phyloP scores from a whole-genome alignment of 2,113 vertebrate species.

The Symphodus melops region DNA sequence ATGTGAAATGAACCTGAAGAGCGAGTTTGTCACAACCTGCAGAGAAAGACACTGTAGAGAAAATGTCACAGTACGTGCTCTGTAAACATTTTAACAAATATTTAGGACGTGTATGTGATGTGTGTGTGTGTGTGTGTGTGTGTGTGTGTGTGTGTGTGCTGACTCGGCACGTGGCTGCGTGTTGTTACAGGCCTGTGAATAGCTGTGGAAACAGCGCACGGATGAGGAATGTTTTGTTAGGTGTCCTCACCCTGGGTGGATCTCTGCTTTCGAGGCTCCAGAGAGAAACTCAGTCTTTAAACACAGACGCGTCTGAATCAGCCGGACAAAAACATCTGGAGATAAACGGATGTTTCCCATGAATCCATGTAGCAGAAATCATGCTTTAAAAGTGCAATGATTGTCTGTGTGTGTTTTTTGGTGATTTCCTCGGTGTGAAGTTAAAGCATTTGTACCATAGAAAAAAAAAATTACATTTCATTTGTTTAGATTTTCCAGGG shows the following conservation, averaged over 20 bases:
- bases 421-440: no score
- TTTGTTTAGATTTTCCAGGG: no score
- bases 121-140: background rate
- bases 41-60: background rate
- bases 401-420: no score
- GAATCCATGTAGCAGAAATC: background rate
- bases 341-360: background rate
- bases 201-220: slow-evolving; percentile 49
- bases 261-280: slow-evolving; percentile 1
- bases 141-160: background rate
- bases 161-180: slow-evolving; percentile 10
- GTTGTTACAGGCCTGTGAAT: slow-evolving; percentile 51
- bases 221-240: slow-evolving; percentile 52
- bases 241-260: slow-evolving; percentile 51
- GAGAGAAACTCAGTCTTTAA: background rate
- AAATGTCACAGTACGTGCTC: background rate
- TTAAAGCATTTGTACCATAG: no score
- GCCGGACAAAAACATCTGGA: background rate
- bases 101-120: background rate
- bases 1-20: slow-evolving; percentile 12
- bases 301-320: background rate
- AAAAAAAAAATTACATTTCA: no score
- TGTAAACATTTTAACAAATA: background rate
- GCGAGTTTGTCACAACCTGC: background rate
- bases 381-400: background rate